phyloP scores from a whole-genome alignment of 2,113 vertebrate species.

The Xiphorhynchus elegans region DNA sequence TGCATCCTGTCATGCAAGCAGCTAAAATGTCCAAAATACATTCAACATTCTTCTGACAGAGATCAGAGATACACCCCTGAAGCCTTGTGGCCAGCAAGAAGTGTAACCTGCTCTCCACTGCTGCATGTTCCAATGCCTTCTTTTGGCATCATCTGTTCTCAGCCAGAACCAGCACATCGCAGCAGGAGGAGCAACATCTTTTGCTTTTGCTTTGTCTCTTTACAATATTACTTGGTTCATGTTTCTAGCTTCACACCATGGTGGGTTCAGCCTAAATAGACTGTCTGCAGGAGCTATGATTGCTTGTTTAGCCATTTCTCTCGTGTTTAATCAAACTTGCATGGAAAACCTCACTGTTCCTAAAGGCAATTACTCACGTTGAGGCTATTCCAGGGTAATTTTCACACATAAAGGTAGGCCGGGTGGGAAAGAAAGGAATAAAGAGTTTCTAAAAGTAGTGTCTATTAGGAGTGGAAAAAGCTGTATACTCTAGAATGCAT shows the following conservation, averaged over 20 bases:
- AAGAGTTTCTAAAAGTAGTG: neutral
- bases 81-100: neutral
- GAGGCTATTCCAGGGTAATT: neutral
- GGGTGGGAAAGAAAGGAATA: neutral
- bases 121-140: neutral
- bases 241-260: neutral
- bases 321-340: neutral
- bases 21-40: neutral
- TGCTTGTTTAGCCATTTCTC: neutral
- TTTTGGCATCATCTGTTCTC: neutral
- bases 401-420: neutral
- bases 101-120: neutral
- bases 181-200: neutral
- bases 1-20: fast-evolving
- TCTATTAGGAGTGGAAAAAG: neutral
- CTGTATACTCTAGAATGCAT: neutral
- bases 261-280: neutral
- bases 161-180: neutral
- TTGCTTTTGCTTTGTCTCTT: neutral
- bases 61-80: neutral
- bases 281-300: neutral
- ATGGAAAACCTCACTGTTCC: neutral
- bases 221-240: neutral
- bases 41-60: neutral
- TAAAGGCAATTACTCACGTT: neutral